These are phyloP conservation scores for Pelobates cultripes DNA, from an alignment of 2,797 vertebrate genomes.

Conservation along the genomic window DNA sequence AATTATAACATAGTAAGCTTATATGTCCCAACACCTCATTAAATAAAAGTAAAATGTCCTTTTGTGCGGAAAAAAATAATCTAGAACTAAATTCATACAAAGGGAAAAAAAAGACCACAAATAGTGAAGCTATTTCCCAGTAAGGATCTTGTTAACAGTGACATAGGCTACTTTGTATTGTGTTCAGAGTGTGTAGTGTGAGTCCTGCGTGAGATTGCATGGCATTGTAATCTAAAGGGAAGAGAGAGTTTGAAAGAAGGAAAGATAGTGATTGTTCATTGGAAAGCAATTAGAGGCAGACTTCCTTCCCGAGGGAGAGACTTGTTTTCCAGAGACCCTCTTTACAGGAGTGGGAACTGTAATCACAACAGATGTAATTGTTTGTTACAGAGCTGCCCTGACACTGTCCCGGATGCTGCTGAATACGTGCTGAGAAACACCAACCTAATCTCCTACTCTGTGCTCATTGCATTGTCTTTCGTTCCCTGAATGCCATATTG, in stretches of 20 bases:
- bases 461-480: background rate
- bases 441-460: background rate
- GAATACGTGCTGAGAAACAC: background rate
- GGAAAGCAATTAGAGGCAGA: slow-evolving; percentile 15
- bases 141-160: no score
- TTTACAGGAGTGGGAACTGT: slow-evolving; percentile 1
- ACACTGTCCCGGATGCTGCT: slow-evolving; percentile 16
- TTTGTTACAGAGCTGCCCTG: slow-evolving; percentile 22
- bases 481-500: background rate
- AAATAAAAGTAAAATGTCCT: no score
- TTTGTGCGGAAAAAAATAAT: no score
- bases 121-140: no score
- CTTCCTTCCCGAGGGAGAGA: slow-evolving; percentile 25
- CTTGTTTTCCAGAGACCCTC: slow-evolving; percentile 14
- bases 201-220: background rate
- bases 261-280: slow-evolving; percentile 18
- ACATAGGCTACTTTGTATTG: no score
- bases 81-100: no score
- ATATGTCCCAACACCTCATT: no score
- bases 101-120: no score
- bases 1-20: no score
- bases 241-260: background rate
- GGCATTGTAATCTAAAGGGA: background rate
- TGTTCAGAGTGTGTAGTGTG: background rate
- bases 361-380: slow-evolving; percentile 2